Evolutionary conservation across 1,140 invertebrate species (phyloP).

Genomic region (Homalodisca vitripennis): DNA sequence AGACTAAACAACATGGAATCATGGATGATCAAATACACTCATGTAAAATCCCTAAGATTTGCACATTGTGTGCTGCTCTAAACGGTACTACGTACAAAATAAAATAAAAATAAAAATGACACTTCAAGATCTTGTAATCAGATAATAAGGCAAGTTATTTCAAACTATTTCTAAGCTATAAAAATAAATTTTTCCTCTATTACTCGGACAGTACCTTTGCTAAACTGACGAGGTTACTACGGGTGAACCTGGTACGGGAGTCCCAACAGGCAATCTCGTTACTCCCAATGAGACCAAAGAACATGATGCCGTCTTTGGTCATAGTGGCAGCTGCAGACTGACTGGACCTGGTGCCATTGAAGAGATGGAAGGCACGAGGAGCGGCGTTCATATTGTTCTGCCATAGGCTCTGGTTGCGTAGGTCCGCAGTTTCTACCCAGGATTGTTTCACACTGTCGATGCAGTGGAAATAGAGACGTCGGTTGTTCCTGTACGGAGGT

Average conservation of each 20-base stretch:
- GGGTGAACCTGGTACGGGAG: constrained; percentile 34
- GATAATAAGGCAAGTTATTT: background rate
- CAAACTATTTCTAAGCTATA: background rate
- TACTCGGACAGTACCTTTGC: too few species aligned
- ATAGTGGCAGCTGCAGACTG: constrained; percentile 47
- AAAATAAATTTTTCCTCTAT: too few species aligned
- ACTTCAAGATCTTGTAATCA: background rate
- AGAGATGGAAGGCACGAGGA: constrained; percentile 36
- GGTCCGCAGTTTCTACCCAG: constrained; percentile 59
- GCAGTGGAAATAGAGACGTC: constrained; percentile 73
- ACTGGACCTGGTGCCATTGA: constrained; percentile 35
- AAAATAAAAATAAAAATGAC: background rate
- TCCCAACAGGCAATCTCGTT: constrained; percentile 50
- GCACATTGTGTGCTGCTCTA: background rate
- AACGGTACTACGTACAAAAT: background rate
- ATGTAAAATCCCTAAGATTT: background rate
- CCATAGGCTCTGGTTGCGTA: constrained; percentile 47
- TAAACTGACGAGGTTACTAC: constrained; percentile 32
- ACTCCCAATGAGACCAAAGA: constrained; percentile 44
- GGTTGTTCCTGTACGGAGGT: constrained; percentile 49
- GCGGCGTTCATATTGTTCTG: constrained; percentile 33
- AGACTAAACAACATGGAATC: too few species aligned
- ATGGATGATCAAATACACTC: background rate
- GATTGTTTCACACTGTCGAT: constrained; percentile 69
- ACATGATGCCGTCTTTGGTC: constrained; percentile 43